A percentile compares a stretch with the other conserved stretches of the same genome.
phyloP scores from a whole-genome alignment of 2,113 vertebrate genomes.

The Reinhardtius hippoglossoides region DNA sequence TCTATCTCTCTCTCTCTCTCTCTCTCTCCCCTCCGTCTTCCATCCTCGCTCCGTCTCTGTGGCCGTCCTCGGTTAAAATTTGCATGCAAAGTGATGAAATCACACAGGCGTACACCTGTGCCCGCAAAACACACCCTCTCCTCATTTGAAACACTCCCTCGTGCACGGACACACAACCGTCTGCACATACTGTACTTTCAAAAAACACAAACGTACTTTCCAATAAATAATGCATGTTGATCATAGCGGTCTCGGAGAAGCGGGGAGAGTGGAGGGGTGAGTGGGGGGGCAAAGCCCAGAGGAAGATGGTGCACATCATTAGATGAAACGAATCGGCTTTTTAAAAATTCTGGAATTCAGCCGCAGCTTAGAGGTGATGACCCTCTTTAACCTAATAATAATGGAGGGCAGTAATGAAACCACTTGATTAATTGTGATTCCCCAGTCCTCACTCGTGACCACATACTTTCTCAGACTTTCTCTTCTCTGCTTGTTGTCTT shows the following conservation, averaged over 20 bases:
- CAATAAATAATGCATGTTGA: constrained; percentile 73
- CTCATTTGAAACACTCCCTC: constrained; percentile 40
- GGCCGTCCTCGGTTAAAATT: constrained; percentile 49
- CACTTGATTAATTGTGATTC: constrained; percentile 55
- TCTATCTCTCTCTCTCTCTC: constrained; percentile 11
- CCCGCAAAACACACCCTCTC: constrained; percentile 54
- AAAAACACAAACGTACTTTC: constrained; percentile 32
- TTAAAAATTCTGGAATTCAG: constrained; percentile 41
- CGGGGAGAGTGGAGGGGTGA: constrained; percentile 10
- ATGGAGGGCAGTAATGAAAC: constrained; percentile 54
- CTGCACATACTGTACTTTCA: constrained; percentile 29
- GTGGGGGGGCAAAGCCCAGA: constrained; percentile 13
- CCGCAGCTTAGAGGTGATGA: constrained; percentile 45
- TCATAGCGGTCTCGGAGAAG: constrained; percentile 50
- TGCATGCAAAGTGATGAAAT: constrained; percentile 75
- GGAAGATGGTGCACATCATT: constrained; percentile 35
- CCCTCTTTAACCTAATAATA: constrained; percentile 58
- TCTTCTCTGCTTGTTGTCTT: constrained; percentile 45
- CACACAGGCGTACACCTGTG: constrained; percentile 67
- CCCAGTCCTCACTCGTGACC: constrained; percentile 11
- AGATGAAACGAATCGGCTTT: constrained; percentile 39
- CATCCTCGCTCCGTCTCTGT: constrained; percentile 11
- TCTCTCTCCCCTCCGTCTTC: constrained; percentile 14
- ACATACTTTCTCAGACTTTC: background rate
- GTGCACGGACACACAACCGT: background rate